Base-by-base conservation (phyloP, 2,113 vertebrate species). In the Dermatemys mawii region DNA sequence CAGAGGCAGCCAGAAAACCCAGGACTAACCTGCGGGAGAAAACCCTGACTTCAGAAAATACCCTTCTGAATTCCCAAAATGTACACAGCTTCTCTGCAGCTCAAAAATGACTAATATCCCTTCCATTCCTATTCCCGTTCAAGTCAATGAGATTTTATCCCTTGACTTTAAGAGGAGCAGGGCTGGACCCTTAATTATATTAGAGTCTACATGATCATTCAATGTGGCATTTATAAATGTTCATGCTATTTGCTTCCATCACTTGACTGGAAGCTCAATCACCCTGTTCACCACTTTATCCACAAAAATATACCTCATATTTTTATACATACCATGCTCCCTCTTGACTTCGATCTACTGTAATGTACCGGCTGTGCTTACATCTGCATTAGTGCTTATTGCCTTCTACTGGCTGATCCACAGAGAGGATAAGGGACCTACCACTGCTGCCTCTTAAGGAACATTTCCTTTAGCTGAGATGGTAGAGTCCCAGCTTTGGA, bases 371-470 rank as follows among this genome's bases (percentile, higher is more conserved):
- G 24, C 60, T 26, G 24, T 38, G 6, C 29, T 48, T 35, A n/a
- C 12, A 3, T 5, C 8, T 54, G 53, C 75, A 76, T 12, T 29
- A 5, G 4, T 11, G 1, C 81, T 0, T 26, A 0, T 1, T 16
- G 6, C 13, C 51, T 2, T 0, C 51, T 22, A 41, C 16, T 17
- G 21, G 14, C 3, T 70, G 5, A 11, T 19, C 32, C 78, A 19
- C 17, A 19, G 26, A 22, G 9, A 75, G 6, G 5, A 53, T 35
- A 83, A 8, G 32, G 44, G 41, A 27, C 27, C 8, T 1, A 8
- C 27, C 35, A 17, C 11, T 46, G 17, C 54, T 73, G 19, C 35
- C 29, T 80, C 78, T 51, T 32, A n/a, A 50, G 35, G 78, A 27
- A 49, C 5, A 27, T 27, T 75, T 46, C 70, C 41, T 44, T 5